phyloP scores from a whole-genome alignment of 2,113 vertebrate species.

The Psittacara wagleri region DNA sequence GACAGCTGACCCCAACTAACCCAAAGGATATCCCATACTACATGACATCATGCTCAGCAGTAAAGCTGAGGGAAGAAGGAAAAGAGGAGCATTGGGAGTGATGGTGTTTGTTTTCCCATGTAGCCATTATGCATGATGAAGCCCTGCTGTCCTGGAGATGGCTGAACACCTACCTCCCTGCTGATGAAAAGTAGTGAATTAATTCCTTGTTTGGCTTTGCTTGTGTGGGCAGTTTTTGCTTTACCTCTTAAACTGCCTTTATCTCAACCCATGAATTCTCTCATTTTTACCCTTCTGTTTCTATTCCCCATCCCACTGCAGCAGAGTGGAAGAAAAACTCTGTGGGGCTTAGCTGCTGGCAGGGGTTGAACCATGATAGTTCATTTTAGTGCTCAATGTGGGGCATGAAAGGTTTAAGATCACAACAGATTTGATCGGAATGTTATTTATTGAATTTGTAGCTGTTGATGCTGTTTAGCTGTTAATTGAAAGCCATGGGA shows the following conservation, averaged over 20 bases:
- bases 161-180: neutral
- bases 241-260: neutral
- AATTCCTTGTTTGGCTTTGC: neutral
- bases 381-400: neutral
- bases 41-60: neutral
- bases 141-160: neutral
- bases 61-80: neutral
- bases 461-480: neutral
- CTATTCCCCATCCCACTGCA: neutral
- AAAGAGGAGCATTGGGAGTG: neutral
- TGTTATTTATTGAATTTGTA: neutral
- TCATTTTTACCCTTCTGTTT: neutral
- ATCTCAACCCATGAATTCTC: neutral
- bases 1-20: neutral
- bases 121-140: neutral
- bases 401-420: neutral
- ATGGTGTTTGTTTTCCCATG: neutral
- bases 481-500: neutral
- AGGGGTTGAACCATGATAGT: neutral
- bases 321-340: neutral
- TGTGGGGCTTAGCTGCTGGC: neutral
- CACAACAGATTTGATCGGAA: neutral
- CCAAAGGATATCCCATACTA: neutral
- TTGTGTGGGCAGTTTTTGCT: neutral
- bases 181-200: neutral